Conservation (phyloP, 1,140 invertebrate species). For the Andricus grossulariae region DNA sequence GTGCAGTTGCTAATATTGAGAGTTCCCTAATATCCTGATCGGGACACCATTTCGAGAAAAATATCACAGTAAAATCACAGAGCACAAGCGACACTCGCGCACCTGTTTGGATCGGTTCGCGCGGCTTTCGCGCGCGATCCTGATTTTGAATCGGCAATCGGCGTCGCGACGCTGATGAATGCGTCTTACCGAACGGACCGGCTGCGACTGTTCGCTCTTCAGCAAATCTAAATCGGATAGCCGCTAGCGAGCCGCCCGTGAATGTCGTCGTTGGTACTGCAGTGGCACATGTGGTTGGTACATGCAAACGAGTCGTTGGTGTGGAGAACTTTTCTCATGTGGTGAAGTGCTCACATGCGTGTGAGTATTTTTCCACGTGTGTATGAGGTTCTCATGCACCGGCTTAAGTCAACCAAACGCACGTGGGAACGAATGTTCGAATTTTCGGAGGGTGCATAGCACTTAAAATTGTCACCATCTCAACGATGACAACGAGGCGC, state of each 20-base stretch:
- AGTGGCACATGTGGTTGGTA: not conserved
- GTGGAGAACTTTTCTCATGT: slow-evolving; percentile 11
- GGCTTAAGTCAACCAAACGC: not conserved
- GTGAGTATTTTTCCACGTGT: too few species aligned
- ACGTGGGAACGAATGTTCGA: slow-evolving; percentile 10
- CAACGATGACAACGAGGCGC: slow-evolving; percentile 4
- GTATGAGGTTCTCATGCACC: too few species aligned
- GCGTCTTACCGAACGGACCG: slow-evolving; percentile 63
- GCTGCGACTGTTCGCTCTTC: slow-evolving; percentile 60
- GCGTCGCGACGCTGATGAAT: slow-evolving; percentile 32
- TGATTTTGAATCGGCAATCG: slow-evolving; percentile 49
- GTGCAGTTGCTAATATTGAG: too few species aligned
- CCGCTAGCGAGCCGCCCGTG: slow-evolving; percentile 39
- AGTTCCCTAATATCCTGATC: too few species aligned
- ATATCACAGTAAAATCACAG: slow-evolving; percentile 3
- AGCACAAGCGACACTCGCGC: slow-evolving; percentile 31
- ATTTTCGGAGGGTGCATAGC: not conserved
- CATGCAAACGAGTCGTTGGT: not conserved
- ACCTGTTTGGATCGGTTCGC: slow-evolving; percentile 41
- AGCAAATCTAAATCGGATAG: slow-evolving; percentile 52
- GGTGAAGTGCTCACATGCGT: too few species aligned
- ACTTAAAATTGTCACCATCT: not conserved
- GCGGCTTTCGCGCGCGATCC: slow-evolving; percentile 55
- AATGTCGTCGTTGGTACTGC: slow-evolving; percentile 17
- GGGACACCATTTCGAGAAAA: too few species aligned